A percentile compares a stretch with the other conserved stretches of the same genome.
These are phyloP conservation scores for Pterocles burchelli DNA, from an alignment of 2,113 vertebrate genomes.

Conservation along the genomic window DNA sequence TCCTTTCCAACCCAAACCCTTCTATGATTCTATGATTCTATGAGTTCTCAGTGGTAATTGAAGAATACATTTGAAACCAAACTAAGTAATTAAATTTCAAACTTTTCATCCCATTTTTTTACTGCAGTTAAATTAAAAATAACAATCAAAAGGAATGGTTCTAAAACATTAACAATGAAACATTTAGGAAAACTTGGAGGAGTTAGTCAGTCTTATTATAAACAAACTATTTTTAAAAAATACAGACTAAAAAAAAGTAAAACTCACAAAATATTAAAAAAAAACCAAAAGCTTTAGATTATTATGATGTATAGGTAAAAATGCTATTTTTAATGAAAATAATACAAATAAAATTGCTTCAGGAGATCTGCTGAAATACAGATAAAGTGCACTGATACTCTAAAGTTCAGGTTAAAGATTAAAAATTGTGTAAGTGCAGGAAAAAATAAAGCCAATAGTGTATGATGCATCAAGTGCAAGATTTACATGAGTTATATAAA, in stretches of 20 bases:
- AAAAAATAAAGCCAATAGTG: neutral
- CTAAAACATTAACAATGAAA: neutral
- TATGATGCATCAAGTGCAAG: neutral
- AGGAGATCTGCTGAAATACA: neutral
- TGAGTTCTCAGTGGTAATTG: neutral
- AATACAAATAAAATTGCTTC: neutral
- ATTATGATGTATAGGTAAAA: neutral
- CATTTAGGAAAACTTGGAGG: neutral
- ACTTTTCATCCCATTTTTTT: rapidly evolving
- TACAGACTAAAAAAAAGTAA: neutral
- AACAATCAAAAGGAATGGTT: neutral
- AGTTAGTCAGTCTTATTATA: neutral
- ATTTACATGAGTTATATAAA: neutral
- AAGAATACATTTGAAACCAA: neutral
- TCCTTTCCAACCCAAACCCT: too few species aligned
- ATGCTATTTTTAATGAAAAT: neutral
- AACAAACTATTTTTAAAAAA: neutral
- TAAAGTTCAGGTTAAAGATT: neutral
- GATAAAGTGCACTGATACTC: neutral
- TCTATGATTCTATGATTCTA: too few species aligned
- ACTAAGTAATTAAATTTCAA: neutral
- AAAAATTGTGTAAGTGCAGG: neutral
- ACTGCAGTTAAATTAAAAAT: neutral
- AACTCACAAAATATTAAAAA: neutral
- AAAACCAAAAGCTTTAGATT: neutral